Evolutionary conservation across 1,140 invertebrate genomes (phyloP).

Genomic region (Polypedilum pembai): DNA sequence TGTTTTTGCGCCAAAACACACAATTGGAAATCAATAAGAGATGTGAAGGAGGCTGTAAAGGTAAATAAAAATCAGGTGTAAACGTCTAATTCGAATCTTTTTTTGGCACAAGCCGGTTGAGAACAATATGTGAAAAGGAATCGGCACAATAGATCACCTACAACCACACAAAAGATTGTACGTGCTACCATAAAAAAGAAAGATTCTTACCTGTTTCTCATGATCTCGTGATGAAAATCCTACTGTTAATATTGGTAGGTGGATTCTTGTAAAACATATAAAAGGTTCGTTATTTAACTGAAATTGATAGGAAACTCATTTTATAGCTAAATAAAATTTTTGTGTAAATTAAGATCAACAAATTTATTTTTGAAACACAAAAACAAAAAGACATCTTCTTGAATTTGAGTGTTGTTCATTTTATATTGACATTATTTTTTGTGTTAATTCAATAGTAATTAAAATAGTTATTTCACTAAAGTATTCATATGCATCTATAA

Average conservation of each 20-base stretch:
- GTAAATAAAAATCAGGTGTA: constrained; percentile 16
- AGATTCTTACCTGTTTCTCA: constrained; percentile 13
- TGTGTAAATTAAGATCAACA: no score
- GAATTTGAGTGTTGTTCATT: no score
- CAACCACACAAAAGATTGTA: background rate
- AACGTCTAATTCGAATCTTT: background rate
- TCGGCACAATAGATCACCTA: constrained; percentile 11
- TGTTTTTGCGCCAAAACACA: background rate
- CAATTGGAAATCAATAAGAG: background rate
- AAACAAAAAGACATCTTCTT: no score
- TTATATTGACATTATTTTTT: no score
- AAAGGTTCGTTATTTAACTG: background rate
- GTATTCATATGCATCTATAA: no score
- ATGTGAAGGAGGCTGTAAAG: background rate
- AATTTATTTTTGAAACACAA: no score
- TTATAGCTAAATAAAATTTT: no score
- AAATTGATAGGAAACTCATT: constrained; percentile 1
- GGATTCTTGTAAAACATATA: background rate
- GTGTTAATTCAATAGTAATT: no score
- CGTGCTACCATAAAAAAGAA: constrained; percentile 6
- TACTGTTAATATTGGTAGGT: background rate
- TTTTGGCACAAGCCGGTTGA: constrained; percentile 18
- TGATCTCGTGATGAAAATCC: background rate
- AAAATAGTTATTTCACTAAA: no score
- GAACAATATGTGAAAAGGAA: background rate